phyloP scores from a whole-genome alignment of 2,888 invertebrate species.

The Harpalus rufipes region DNA sequence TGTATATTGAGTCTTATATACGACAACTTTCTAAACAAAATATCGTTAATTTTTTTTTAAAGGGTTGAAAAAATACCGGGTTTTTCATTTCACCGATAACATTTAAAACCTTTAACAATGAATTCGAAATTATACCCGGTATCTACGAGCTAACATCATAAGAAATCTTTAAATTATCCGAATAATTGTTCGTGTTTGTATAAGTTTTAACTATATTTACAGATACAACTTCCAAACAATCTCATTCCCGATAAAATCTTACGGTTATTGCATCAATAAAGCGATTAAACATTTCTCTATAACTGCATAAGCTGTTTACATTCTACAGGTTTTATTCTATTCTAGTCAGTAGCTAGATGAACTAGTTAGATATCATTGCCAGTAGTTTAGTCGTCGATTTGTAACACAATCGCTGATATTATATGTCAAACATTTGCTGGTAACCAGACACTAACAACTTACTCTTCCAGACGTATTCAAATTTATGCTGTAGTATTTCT shows the following conservation, averaged over 20 bases:
- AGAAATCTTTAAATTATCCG: too few relatives aligned
- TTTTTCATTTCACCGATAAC: too few relatives aligned
- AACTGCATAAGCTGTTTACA: background rate
- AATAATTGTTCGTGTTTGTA: too few relatives aligned
- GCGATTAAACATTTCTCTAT: conserved; percentile 7
- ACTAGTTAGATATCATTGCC: conserved; percentile 11
- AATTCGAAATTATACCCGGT: too few relatives aligned
- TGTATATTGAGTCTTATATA: too few relatives aligned
- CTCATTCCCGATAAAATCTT: conserved; percentile 5
- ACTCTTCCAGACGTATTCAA: conserved; percentile 27
- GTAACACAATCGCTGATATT: conserved; percentile 38
- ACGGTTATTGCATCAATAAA: conserved; percentile 42
- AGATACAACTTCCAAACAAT: background rate
- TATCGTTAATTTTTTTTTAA: too few relatives aligned
- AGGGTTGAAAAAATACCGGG: too few relatives aligned
- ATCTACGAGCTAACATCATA: too few relatives aligned
- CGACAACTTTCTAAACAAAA: too few relatives aligned
- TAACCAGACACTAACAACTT: conserved; percentile 45
- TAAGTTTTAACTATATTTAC: background rate
- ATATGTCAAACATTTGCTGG: conserved; percentile 36
- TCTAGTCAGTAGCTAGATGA: conserved; percentile 1
- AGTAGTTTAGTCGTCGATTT: conserved; percentile 3
- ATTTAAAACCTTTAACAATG: too few relatives aligned
- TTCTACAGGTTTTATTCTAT: conserved; percentile 23
- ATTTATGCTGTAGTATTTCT: conserved; percentile 43